Base-by-base conservation (phyloP, 2,797 vertebrate genomes). In the Myotis findleyi region DNA sequence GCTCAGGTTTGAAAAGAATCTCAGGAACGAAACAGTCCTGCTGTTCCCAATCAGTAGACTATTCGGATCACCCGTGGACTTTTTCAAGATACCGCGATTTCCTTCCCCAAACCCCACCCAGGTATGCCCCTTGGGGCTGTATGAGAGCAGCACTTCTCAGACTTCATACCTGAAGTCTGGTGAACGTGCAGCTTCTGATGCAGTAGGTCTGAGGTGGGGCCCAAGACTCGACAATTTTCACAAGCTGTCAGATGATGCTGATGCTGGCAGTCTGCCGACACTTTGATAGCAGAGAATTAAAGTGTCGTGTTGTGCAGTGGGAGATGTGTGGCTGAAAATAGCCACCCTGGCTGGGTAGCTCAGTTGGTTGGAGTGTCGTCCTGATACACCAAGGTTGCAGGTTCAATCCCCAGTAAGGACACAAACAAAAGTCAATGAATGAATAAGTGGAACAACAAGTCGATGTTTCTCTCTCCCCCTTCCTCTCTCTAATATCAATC, bases 1-100 rank as follows among this genome's bases (percentile, higher is more conserved):
- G n/a, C 68, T 92, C 68, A 57, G 76, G 25, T 41, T 44, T 82
- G 84, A 79, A 87, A 94, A 81, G 41, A 81, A 69, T 82, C 44
- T 84, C 69, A 82, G 75, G 33, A 73, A 73, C 66, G 57, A 57
- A 68, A 80, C 5, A 11, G 23, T 33, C 44, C 38, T 47, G 30
- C 27, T 77, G 23, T 64, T 77, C 36, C 59, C 36, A 38, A 4
- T 57, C 2, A 13, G 76, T n/a, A 27, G 68, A 51, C 5, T 62
- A 64, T 57, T 53, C 21, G 71, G 83, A 49, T 51, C 38, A 77
- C 23, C n/a, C 20, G 7, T 53, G 44, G 30, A 69, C 18, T 47
- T 81, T 72, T 82, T 55, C 44, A 69, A 83, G 62, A n/a, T 47
- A 47, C 3, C 41, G 5, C 0, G 1, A 49, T 30, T 30, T 49